phyloP scores from a whole-genome alignment of 1,140 invertebrate species.

The Drosophila guanche region DNA sequence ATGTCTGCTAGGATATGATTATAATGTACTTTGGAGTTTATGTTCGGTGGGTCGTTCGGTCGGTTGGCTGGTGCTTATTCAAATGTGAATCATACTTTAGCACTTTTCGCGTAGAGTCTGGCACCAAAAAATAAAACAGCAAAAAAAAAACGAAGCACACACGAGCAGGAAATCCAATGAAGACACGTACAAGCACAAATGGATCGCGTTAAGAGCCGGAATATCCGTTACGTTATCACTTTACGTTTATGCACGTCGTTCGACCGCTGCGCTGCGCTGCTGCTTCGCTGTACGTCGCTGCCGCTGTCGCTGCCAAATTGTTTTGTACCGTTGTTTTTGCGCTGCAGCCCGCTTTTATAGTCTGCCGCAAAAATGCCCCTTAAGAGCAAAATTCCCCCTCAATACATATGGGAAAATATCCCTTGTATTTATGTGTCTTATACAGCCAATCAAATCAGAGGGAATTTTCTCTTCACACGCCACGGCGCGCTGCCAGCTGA shows the following conservation, averaged over 20 bases:
- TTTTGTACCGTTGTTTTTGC: no score
- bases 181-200: no score
- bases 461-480: neutral
- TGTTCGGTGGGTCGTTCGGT: neutral
- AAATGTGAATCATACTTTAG: conserved; percentile 12
- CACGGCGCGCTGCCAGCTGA: neutral
- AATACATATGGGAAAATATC: conserved; percentile 8
- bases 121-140: no score
- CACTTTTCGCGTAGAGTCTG: neutral
- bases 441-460: neutral
- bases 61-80: neutral
- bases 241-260: neutral
- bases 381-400: conserved; percentile 6
- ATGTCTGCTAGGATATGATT: no score
- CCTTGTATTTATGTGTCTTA: neutral
- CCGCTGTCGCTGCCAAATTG: conserved; percentile 15
- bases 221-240: neutral
- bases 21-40: neutral
- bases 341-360: conserved; percentile 31
- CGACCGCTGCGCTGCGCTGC: no score
- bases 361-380: neutral
- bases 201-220: no score
- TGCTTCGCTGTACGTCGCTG: conserved; percentile 15
- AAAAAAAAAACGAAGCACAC: no score
- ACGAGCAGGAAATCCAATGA: no score